Conservation (phyloP, 2,113 vertebrate genomes). For the Notechis scutatus region DNA sequence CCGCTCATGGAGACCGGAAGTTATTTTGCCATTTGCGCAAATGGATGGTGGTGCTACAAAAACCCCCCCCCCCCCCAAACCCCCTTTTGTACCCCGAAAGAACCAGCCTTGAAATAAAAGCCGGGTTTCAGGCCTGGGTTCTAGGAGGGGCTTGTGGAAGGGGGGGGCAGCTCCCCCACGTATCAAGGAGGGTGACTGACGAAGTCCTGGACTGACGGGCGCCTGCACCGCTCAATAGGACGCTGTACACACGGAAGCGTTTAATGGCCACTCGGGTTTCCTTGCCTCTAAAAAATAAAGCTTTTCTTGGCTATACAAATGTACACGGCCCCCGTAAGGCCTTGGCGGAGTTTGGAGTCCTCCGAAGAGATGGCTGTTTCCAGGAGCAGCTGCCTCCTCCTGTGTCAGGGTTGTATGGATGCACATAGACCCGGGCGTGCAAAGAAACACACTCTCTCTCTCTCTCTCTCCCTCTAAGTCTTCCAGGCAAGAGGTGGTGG, state of each 20-base stretch:
- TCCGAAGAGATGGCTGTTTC: neutral
- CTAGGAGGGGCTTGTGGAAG: accelerated
- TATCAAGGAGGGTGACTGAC: neutral
- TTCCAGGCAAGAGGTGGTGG: neutral
- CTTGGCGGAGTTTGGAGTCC: slow-evolving; percentile 35
- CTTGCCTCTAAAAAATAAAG: slow-evolving; percentile 48
- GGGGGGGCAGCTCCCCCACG: neutral
- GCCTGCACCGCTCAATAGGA: neutral
- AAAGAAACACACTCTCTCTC: neutral
- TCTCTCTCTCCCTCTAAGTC: neutral
- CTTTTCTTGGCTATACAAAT: slow-evolving; percentile 67
- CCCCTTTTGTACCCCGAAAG: neutral
- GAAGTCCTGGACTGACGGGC: neutral
- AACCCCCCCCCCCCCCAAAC: too few species aligned
- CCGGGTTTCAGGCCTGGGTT: neutral
- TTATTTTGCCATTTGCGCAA: neutral
- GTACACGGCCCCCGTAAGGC: slow-evolving; percentile 51
- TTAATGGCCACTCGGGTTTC: neutral
- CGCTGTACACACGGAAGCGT: neutral
- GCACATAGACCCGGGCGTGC: neutral
- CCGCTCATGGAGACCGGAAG: neutral
- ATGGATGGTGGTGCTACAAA: accelerated
- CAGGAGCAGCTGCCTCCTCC: slow-evolving; percentile 4
- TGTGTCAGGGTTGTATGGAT: neutral
- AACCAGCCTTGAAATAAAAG: slow-evolving; percentile 48